Percentiles rank a stretch among this genome's conserved stretches.
Conservation (phyloP, 2,888 invertebrate species). For the Cephalotes varians region DNA sequence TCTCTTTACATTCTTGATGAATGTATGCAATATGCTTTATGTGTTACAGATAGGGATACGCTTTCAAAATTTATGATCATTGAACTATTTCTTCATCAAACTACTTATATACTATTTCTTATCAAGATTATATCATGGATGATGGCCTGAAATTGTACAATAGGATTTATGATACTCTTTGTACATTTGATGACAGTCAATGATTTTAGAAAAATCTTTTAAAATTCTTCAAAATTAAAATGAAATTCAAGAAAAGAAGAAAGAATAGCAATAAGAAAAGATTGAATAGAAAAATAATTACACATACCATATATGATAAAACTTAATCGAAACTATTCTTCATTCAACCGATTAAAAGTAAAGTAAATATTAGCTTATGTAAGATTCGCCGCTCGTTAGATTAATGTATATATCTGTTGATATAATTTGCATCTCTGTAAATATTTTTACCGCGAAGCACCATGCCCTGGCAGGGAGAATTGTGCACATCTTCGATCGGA, state of each 20-base stretch:
- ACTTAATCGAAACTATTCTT: not conserved
- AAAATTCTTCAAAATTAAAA: slow-evolving; percentile 44
- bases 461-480: slow-evolving; percentile 87
- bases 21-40: slow-evolving; percentile 65
- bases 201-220: slow-evolving; percentile 75
- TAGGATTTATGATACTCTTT: slow-evolving; percentile 67
- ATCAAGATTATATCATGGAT: slow-evolving; percentile 71
- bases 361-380: not conserved
- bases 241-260: not conserved
- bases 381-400: not conserved
- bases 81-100: not conserved
- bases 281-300: not conserved
- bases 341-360: not conserved
- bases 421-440: slow-evolving; percentile 83
- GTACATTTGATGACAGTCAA: slow-evolving; percentile 65
- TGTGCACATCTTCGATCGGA: slow-evolving; percentile 85
- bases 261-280: not conserved
- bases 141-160: slow-evolving; percentile 76
- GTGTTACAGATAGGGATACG: slow-evolving; percentile 46
- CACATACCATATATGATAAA: not conserved
- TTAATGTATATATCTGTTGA: slow-evolving; percentile 75
- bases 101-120: slow-evolving; percentile 44
- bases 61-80: slow-evolving; percentile 18
- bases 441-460: slow-evolving; percentile 87
- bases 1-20: slow-evolving; percentile 44